Conservation (phyloP, 2,797 vertebrate genomes). For the Tokudaia muenninki region DNA sequence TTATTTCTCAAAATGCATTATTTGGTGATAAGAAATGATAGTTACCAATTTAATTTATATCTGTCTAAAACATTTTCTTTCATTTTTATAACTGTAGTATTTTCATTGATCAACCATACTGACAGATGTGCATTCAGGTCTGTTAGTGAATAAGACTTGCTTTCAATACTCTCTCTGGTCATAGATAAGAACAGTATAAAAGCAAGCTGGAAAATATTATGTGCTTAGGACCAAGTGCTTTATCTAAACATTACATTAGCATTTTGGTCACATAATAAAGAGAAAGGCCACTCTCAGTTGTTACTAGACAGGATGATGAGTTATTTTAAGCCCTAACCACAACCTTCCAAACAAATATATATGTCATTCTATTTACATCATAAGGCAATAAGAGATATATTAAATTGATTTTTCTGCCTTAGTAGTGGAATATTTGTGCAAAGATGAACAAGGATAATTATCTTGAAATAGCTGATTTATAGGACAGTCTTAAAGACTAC, state of each 20-base stretch:
- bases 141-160: not conserved
- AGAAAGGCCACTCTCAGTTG: slow-evolving; percentile 56
- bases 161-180: not conserved
- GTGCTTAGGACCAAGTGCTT: slow-evolving; percentile 45
- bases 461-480: slow-evolving; percentile 69
- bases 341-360: slow-evolving; percentile 73
- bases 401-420: slow-evolving; percentile 71
- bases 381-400: slow-evolving; percentile 46
- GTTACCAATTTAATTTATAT: slow-evolving; percentile 35
- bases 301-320: slow-evolving; percentile 65
- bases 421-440: slow-evolving; percentile 56
- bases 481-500: slow-evolving; percentile 57
- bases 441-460: slow-evolving; percentile 64
- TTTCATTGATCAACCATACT: not conserved
- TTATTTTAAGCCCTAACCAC: slow-evolving; percentile 58
- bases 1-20: not conserved
- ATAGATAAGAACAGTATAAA: not conserved
- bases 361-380: slow-evolving; percentile 58
- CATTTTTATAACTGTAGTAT: not conserved
- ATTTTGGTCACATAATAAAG: slow-evolving; percentile 46
- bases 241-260: slow-evolving; percentile 39
- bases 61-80: not conserved
- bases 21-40: not conserved
- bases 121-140: not conserved
- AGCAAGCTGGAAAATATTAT: not conserved